Conservation (phyloP, 2,113 vertebrate genomes). For the Notarius quadriscutis region DNA sequence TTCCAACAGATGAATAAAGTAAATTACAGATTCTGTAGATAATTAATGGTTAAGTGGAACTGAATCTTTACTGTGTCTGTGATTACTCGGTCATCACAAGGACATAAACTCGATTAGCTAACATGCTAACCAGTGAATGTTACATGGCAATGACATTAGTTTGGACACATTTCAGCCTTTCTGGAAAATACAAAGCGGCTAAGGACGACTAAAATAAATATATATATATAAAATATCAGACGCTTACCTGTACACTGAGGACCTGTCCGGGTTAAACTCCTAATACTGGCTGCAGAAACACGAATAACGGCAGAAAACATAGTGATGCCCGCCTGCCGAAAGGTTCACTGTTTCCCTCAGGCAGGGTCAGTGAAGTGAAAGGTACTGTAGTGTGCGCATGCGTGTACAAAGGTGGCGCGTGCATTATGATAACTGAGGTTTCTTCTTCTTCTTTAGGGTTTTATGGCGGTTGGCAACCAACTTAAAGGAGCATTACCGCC, state of each 20-base stretch:
- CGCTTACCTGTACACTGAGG: conserved; percentile 63
- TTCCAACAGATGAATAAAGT: neutral
- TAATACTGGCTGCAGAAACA: conserved; percentile 58
- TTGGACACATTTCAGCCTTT: too few relatives aligned
- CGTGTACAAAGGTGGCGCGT: neutral
- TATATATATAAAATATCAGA: neutral
- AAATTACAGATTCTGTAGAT: neutral
- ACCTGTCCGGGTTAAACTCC: conserved; percentile 62
- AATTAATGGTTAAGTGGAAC: neutral
- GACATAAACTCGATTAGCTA: conserved; percentile 49
- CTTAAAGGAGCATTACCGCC: too few relatives aligned
- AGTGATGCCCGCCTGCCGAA: conserved; percentile 23
- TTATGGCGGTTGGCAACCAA: too few relatives aligned
- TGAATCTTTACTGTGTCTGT: neutral
- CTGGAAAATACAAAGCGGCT: too few relatives aligned
- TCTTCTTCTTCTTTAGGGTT: too few relatives aligned
- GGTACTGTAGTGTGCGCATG: neutral
- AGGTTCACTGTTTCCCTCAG: conserved; percentile 23
- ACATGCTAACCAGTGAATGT: neutral
- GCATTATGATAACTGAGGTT: neutral
- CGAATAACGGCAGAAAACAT: conserved; percentile 75
- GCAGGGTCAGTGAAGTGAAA: neutral
- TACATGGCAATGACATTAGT: neutral
- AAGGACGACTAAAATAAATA: neutral
- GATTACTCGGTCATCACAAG: conserved; percentile 68